phyloP scores from a whole-genome alignment of 2,113 vertebrate genomes.

The Callipepla squamata region DNA sequence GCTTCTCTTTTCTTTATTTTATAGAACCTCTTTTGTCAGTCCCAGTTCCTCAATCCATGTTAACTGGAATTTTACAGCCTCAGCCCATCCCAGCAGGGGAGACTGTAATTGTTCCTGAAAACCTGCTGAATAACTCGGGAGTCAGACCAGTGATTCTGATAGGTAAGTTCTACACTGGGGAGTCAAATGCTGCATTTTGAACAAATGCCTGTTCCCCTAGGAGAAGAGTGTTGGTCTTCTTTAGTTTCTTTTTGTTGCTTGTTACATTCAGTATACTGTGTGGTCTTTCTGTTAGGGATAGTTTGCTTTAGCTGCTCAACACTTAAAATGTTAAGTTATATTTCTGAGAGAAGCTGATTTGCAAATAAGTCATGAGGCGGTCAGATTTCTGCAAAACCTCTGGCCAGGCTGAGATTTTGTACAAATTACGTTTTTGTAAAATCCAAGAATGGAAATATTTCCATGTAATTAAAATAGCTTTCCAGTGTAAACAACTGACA shows the following conservation, averaged over 20 bases:
- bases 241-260: not conserved
- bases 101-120: conserved; percentile 96
- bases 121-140: conserved; percentile 92
- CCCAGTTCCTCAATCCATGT: conserved; percentile 82
- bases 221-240: not conserved
- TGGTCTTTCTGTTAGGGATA: not conserved
- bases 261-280: not conserved
- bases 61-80: conserved; percentile 91
- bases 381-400: not conserved
- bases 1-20: conserved; percentile 67
- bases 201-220: not conserved
- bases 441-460: not conserved
- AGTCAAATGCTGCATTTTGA: not conserved
- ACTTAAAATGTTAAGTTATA: not conserved
- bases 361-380: not conserved
- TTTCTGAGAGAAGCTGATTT: not conserved
- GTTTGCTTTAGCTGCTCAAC: not conserved
- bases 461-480: not conserved
- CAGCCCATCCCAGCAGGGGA: conserved; percentile 92
- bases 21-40: conserved; percentile 86
- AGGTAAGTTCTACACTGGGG: conserved; percentile 78
- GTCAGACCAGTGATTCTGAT: conserved; percentile 97
- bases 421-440: not conserved
- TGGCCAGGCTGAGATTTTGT: not conserved
- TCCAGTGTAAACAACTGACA: not conserved